phyloP scores from a whole-genome alignment of 2,888 invertebrate species.

The Parascotia fuliginaria region DNA sequence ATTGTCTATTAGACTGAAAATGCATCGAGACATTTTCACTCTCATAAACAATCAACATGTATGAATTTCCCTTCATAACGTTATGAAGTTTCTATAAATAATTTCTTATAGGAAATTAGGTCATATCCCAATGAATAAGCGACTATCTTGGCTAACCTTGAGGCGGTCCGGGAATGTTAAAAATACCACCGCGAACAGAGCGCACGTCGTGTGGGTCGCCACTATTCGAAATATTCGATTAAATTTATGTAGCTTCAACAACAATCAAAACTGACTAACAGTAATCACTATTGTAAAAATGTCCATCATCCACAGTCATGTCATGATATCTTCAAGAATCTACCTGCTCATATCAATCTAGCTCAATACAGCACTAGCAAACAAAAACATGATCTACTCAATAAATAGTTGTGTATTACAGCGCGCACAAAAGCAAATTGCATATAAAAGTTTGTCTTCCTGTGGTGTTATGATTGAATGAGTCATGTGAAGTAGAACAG shows the following conservation, averaged over 20 bases:
- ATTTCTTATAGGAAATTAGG: slow-evolving; percentile 75
- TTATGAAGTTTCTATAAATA: slow-evolving; percentile 58
- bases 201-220: slow-evolving; percentile 59
- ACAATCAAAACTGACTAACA: slow-evolving; percentile 7
- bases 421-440: slow-evolving; percentile 40
- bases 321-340: neutral
- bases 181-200: slow-evolving; percentile 77
- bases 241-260: slow-evolving; percentile 44
- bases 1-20: slow-evolving; percentile 9
- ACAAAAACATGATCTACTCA: slow-evolving; percentile 7
- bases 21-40: no score
- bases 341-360: neutral
- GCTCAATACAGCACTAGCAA: neutral
- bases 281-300: no score
- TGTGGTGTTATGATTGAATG: slow-evolving; percentile 47
- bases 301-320: no score
- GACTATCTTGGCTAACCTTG: slow-evolving; percentile 82
- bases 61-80: neutral
- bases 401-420: slow-evolving; percentile 20
- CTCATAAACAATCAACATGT: no score
- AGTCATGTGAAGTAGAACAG: slow-evolving; percentile 43
- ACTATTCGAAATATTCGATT: slow-evolving; percentile 64
- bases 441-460: slow-evolving; percentile 49
- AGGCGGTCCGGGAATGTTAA: slow-evolving; percentile 85
- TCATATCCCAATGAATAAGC: slow-evolving; percentile 83